These are phyloP conservation scores for Dyspetes luteomarginatus DNA, from an alignment of 2,888 invertebrate genomes.

Conservation along the genomic window DNA sequence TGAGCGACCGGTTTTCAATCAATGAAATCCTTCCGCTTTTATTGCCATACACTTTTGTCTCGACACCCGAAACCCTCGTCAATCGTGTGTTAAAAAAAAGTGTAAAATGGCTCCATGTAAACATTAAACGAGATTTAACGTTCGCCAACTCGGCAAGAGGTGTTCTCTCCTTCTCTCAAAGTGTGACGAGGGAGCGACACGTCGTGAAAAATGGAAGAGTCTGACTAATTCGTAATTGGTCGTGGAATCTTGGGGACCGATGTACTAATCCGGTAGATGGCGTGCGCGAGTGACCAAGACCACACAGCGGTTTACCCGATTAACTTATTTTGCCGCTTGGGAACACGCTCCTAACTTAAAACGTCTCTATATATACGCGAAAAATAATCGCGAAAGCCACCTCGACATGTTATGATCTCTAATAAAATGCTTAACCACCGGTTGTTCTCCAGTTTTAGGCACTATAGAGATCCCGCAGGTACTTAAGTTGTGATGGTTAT, in stretches of 20 bases:
- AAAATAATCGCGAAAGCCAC: slow-evolving; percentile 32
- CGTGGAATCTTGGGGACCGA: slow-evolving; percentile 44
- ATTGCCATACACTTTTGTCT: slow-evolving; percentile 50
- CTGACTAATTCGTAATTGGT: slow-evolving; percentile 59
- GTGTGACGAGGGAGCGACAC: slow-evolving; percentile 55
- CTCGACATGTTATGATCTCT: slow-evolving; percentile 56
- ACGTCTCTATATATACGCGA: slow-evolving; percentile 6
- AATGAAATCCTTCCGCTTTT: slow-evolving; percentile 58
- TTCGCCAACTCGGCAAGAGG: slow-evolving; percentile 2
- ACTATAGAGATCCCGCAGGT: slow-evolving; percentile 8
- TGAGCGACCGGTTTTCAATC: slow-evolving; percentile 69
- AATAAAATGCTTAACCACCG: slow-evolving; percentile 51
- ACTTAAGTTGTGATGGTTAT: slow-evolving; percentile 2
- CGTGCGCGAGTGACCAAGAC: slow-evolving; percentile 43
- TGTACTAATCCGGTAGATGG: slow-evolving; percentile 42
- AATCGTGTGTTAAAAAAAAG: slow-evolving; percentile 35
- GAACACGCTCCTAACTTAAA: slow-evolving; percentile 15
- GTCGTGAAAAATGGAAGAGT: not conserved
- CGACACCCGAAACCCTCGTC: slow-evolving; percentile 47
- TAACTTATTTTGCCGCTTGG: slow-evolving; percentile 19
- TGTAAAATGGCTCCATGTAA: slow-evolving; percentile 39
- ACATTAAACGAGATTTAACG: slow-evolving; percentile 32
- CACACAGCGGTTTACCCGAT: not conserved
- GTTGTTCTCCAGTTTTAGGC: slow-evolving; percentile 17
- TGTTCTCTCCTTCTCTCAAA: slow-evolving; percentile 3